phyloP scores from a whole-genome alignment of 2,888 invertebrate species.

The Busseola fusca region DNA sequence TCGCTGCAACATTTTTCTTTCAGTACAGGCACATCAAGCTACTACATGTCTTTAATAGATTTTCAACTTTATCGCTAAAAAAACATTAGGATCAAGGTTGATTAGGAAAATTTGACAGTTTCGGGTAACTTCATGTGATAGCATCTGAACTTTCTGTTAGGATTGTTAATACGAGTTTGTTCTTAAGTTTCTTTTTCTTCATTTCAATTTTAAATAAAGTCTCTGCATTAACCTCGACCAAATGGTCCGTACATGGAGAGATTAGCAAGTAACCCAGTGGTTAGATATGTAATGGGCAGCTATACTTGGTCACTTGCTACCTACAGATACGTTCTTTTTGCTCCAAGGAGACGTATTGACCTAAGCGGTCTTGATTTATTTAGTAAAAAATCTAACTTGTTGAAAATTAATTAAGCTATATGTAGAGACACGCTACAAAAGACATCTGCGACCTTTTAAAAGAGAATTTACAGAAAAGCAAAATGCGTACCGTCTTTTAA shows the following conservation, averaged over 20 bases:
- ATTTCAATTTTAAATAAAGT: constrained; percentile 41
- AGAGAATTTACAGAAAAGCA: constrained; percentile 2
- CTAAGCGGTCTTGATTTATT: constrained; percentile 43
- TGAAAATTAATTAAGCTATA: constrained; percentile 15
- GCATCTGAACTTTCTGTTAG: no score
- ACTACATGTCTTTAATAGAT: no score
- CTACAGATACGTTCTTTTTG: constrained; percentile 47
- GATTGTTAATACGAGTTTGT: constrained; percentile 2
- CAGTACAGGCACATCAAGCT: not conserved
- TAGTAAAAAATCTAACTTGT: constrained; percentile 6
- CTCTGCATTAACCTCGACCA: constrained; percentile 46
- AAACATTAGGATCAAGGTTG: no score
- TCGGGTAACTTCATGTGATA: no score
- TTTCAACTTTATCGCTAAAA: no score
- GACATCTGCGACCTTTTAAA: not conserved
- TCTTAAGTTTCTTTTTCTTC: not conserved
- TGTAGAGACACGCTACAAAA: no score
- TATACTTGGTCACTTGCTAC: constrained; percentile 49
- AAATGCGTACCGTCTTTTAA: constrained; percentile 5
- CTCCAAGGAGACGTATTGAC: constrained; percentile 45
- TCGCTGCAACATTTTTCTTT: not conserved
- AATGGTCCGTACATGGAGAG: constrained; percentile 50
- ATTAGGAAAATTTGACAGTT: not conserved
- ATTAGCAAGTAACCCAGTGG: constrained; percentile 51
- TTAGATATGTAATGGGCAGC: constrained; percentile 38